Percentiles rank a stretch among this genome's conserved stretches.
These are phyloP conservation scores for Centropyge bicolor DNA, from an alignment of 2,797 vertebrate species.

Conservation along the genomic window DNA sequence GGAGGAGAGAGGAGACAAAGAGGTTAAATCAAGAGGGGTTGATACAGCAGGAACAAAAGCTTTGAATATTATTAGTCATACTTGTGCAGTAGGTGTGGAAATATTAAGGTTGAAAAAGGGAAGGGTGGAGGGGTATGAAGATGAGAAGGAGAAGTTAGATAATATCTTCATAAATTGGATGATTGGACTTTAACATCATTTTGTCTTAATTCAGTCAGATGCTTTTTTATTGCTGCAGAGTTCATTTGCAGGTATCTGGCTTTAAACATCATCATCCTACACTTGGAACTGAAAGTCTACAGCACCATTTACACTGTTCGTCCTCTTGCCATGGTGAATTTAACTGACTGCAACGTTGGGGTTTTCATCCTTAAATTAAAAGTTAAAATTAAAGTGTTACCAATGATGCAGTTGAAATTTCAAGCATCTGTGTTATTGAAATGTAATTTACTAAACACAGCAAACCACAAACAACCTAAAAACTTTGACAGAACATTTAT, in stretches of 20 bases:
- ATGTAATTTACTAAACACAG: background rate
- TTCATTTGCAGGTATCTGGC: slow-evolving; percentile 19
- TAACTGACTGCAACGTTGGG: background rate
- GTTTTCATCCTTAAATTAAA: slow-evolving; percentile 9
- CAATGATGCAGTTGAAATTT: background rate
- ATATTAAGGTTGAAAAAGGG: background rate
- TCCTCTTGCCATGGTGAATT: background rate
- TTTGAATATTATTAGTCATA: background rate
- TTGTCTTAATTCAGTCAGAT: background rate
- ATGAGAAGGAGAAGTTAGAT: background rate
- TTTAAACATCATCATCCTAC: slow-evolving; percentile 27
- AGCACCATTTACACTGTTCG: background rate
- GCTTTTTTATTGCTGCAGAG: background rate
- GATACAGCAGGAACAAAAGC: background rate
- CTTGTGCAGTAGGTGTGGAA: background rate
- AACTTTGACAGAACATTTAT: too few species aligned
- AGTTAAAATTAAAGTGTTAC: background rate
- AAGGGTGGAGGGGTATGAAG: background rate
- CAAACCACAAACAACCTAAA: background rate
- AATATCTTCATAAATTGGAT: background rate
- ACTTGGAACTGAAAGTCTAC: background rate
- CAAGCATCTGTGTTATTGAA: background rate
- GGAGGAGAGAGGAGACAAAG: slow-evolving; percentile 6
- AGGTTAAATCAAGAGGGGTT: slow-evolving; percentile 24
- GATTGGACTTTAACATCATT: slow-evolving; percentile 1